Percentiles rank a stretch among this genome's conserved stretches.
These are phyloP conservation scores for Upupa epops DNA, from an alignment of 2,113 vertebrate genomes.

Conservation along the genomic window DNA sequence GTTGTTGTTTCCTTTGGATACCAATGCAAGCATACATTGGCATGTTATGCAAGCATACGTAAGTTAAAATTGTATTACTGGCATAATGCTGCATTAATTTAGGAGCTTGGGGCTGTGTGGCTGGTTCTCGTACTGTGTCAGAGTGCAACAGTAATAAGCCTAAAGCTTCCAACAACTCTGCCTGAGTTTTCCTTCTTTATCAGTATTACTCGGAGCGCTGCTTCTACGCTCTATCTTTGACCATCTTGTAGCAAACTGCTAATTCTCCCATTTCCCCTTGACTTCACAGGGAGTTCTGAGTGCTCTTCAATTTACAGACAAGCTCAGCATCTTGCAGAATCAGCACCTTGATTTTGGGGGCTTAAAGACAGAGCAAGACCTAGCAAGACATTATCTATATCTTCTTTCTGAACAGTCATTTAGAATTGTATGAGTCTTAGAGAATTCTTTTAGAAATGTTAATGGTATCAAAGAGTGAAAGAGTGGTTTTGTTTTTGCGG, in stretches of 20 bases:
- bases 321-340: conserved; percentile 2
- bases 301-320: background rate
- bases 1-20: background rate
- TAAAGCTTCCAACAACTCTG: background rate
- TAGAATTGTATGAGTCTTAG: background rate
- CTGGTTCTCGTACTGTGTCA: background rate
- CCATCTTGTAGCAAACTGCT: background rate
- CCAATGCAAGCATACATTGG: background rate
- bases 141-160: background rate
- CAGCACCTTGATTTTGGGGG: background rate
- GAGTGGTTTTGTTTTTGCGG: background rate
- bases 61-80: background rate
- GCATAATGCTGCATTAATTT: background rate
- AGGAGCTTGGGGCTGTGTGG: fast-evolving
- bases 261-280: background rate
- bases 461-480: background rate
- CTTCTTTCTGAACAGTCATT: background rate
- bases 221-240: background rate
- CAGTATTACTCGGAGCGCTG: background rate
- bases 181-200: background rate
- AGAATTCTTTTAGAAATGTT: background rate
- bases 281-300: background rate
- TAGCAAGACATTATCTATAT: background rate
- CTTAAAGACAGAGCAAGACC: background rate
- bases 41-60: background rate